These are phyloP conservation scores for Pedetes capensis DNA, from an alignment of 2,113 vertebrate species.

Conservation along the genomic window DNA sequence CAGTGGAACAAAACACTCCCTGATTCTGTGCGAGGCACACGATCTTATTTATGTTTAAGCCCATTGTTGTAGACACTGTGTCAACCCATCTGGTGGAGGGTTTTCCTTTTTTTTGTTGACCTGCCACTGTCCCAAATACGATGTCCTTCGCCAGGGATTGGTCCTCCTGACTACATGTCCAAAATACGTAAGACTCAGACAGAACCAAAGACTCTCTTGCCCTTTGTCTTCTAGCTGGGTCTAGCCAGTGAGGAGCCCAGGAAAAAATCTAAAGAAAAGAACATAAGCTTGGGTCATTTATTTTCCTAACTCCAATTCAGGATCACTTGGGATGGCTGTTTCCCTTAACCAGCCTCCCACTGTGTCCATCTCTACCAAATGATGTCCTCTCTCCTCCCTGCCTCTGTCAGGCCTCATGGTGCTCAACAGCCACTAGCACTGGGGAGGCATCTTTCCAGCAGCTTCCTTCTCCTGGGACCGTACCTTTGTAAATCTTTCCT, in stretches of 20 bases:
- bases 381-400: not conserved
- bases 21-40: too few relatives aligned
- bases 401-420: not conserved
- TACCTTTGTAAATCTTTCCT: not conserved
- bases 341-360: not conserved
- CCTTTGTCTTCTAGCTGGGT: not conserved
- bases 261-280: not conserved
- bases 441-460: fast-evolving
- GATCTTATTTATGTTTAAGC: too few relatives aligned
- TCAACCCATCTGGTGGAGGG: too few relatives aligned
- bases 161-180: too few relatives aligned
- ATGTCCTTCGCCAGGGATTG: too few relatives aligned
- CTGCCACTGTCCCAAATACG: too few relatives aligned
- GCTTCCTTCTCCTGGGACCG: not conserved
- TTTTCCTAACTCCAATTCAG: not conserved
- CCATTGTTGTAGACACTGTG: too few relatives aligned
- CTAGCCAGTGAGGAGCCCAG: not conserved
- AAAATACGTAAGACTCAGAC: too few relatives aligned
- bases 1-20: too few relatives aligned
- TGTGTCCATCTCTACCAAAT: not conserved
- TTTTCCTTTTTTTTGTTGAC: too few relatives aligned
- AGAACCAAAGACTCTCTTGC: not conserved
- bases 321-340: not conserved
- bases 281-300: not conserved
- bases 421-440: not conserved